Percentiles rank a stretch among this genome's conserved stretches.
Conservation (phyloP, 1,140 invertebrate genomes). For the Drosophila baimaii region DNA sequence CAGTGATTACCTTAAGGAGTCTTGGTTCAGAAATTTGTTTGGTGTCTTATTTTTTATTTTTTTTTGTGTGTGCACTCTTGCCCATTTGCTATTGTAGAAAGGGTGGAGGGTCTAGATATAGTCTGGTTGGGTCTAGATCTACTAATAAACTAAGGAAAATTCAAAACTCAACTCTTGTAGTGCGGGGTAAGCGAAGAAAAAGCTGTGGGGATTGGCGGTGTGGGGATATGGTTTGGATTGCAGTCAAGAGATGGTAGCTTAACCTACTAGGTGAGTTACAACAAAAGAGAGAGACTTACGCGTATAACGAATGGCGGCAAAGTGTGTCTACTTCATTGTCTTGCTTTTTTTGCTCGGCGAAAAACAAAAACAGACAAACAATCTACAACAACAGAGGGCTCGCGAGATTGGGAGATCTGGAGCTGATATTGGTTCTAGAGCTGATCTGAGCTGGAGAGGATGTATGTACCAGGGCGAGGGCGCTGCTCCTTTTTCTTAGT, state of each 20-base stretch:
- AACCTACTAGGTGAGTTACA: constrained; percentile 65
- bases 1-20: constrained; percentile 42
- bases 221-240: constrained; percentile 19
- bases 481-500: constrained; percentile 32
- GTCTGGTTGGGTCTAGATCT: constrained; percentile 41
- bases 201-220: constrained; percentile 55
- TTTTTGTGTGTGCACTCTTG: constrained; percentile 40
- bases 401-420: constrained; percentile 45
- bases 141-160: constrained; percentile 50
- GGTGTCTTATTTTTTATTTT: constrained; percentile 10
- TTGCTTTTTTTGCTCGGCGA: constrained; percentile 45
- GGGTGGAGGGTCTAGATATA: constrained; percentile 39
- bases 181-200: constrained; percentile 56
- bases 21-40: constrained; percentile 28
- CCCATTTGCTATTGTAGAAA: constrained; percentile 42
- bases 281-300: constrained; percentile 76
- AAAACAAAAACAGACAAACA: constrained; percentile 71
- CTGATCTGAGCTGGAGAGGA: constrained; percentile 56
- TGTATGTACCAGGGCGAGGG: constrained; percentile 41
- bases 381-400: constrained; percentile 62
- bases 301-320: constrained; percentile 81
- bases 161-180: constrained; percentile 44
- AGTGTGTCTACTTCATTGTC: constrained; percentile 76
- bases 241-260: constrained; percentile 42
- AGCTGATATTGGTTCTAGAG: constrained; percentile 35